Percentiles rank a stretch among this genome's conserved stretches.
phyloP scores from a whole-genome alignment of 1,140 invertebrate genomes.

The Aphelinus atriplicis region DNA sequence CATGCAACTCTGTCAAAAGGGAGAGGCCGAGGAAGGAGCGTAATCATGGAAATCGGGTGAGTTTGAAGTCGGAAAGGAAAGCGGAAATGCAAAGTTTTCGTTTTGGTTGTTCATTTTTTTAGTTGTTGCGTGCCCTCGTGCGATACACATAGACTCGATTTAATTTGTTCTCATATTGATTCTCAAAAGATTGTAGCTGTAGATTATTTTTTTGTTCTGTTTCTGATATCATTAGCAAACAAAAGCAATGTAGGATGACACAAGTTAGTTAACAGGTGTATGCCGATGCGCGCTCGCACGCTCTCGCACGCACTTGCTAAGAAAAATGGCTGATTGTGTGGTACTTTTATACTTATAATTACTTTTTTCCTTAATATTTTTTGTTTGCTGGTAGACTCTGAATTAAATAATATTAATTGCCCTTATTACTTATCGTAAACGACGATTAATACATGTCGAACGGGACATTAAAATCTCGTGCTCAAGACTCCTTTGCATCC shows the following conservation, averaged over 20 bases:
- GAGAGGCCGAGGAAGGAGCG: slow-evolving; percentile 35
- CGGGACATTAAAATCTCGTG: slow-evolving; percentile 63
- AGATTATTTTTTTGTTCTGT: slow-evolving; percentile 30
- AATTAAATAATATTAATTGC: slow-evolving; percentile 59
- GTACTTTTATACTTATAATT: slow-evolving; percentile 21
- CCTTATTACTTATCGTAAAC: slow-evolving; percentile 60
- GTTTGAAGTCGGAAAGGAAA: slow-evolving; percentile 47
- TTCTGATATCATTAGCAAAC: slow-evolving; percentile 28
- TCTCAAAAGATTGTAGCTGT: slow-evolving; percentile 11
- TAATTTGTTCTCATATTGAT: slow-evolving; percentile 26
- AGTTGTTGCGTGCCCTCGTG: slow-evolving; percentile 42
- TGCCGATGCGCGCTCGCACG: slow-evolving; percentile 19
- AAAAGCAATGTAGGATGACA: slow-evolving; percentile 33
- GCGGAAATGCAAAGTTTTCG: slow-evolving; percentile 44
- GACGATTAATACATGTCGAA: slow-evolving; percentile 59
- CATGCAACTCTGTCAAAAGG: slow-evolving; percentile 34
- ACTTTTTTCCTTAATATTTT: slow-evolving; percentile 26
- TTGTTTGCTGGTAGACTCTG: slow-evolving; percentile 54
- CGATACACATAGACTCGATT: slow-evolving; percentile 41
- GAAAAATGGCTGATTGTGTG: slow-evolving; percentile 41
- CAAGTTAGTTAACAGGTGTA: slow-evolving; percentile 35
- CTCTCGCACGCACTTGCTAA: slow-evolving; percentile 40
- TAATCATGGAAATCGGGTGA: slow-evolving; percentile 39
- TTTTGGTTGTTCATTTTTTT: slow-evolving; percentile 37
- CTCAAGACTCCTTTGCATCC: slow-evolving; percentile 64